A percentile compares a stretch with the other conserved stretches of the same genome.
Evolutionary conservation across 2,797 vertebrate species (phyloP).

Genomic region (Pelobates cultripes): DNA sequence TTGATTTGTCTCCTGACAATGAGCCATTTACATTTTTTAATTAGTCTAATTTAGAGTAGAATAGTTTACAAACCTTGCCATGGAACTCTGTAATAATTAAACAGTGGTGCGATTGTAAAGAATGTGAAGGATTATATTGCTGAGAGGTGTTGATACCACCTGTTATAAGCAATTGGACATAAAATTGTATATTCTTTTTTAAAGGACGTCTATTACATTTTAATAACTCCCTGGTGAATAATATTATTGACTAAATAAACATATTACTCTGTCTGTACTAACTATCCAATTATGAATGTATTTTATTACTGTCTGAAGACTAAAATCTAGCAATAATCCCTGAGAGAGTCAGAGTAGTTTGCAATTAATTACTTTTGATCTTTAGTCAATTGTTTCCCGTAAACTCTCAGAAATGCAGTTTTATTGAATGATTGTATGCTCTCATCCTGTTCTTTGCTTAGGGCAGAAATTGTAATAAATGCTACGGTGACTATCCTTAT

Average conservation of each 20-base stretch:
- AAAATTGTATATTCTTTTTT: constrained; percentile 6
- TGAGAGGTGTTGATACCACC: background rate
- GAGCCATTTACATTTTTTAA: constrained; percentile 13
- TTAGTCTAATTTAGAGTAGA: background rate
- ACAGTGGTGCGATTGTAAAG: background rate
- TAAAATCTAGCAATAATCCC: background rate
- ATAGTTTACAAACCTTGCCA: background rate
- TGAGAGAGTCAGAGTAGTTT: constrained; percentile 23
- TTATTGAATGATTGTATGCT: constrained; percentile 26
- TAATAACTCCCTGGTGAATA: constrained; percentile 38
- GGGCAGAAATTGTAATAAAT: background rate
- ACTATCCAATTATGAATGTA: constrained; percentile 40
- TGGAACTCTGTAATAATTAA: background rate
- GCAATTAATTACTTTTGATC: constrained; percentile 34
- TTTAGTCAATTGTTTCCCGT: constrained; percentile 19
- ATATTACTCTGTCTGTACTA: constrained; percentile 36
- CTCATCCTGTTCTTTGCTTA: background rate
- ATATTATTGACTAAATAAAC: constrained; percentile 44
- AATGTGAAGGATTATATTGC: background rate
- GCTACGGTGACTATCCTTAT: no score
- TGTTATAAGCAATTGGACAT: constrained; percentile 18
- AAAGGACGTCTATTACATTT: constrained; percentile 25
- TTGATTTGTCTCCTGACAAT: background rate
- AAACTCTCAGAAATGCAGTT: constrained; percentile 15
- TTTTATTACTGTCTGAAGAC: constrained; percentile 27